phyloP scores from a whole-genome alignment of 2,888 invertebrate genomes.

The Aphodius sticticus region DNA sequence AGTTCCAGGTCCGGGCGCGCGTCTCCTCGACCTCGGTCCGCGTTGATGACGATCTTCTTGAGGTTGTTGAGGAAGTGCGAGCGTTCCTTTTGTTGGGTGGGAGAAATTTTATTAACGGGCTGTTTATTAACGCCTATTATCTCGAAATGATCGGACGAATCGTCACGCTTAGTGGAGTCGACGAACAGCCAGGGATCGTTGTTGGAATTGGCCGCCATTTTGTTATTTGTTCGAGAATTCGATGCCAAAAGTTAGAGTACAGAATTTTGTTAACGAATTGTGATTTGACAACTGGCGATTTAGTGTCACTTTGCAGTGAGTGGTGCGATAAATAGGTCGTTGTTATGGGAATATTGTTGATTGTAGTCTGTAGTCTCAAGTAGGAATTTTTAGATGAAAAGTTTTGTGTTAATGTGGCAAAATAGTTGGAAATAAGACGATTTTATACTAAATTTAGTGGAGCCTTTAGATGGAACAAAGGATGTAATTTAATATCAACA shows the following conservation, averaged over 20 bases:
- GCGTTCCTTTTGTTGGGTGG: neutral
- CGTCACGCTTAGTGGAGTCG: neutral
- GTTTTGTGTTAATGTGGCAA: too few species aligned
- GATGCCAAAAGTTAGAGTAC: neutral
- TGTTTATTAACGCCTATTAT: too few species aligned
- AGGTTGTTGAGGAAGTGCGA: conserved; percentile 10
- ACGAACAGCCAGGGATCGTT: neutral
- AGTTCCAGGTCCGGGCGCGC: neutral
- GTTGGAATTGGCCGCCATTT: neutral
- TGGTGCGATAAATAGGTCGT: neutral
- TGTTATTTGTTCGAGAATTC: neutral
- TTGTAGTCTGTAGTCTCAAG: neutral
- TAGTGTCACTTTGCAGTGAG: neutral
- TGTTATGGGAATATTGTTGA: neutral
- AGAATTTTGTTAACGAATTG: neutral
- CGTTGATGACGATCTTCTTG: neutral
- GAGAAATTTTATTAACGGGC: neutral
- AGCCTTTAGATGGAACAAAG: too few species aligned
- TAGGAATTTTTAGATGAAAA: too few species aligned
- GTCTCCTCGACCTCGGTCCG: neutral
- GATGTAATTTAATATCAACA: too few species aligned
- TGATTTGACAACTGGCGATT: neutral
- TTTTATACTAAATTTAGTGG: too few species aligned
- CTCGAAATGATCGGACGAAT: neutral
- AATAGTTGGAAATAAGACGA: too few species aligned